Evolutionary conservation across 2,113 vertebrate species (phyloP).

Genomic region (Nothobranchius kuhntae): DNA sequence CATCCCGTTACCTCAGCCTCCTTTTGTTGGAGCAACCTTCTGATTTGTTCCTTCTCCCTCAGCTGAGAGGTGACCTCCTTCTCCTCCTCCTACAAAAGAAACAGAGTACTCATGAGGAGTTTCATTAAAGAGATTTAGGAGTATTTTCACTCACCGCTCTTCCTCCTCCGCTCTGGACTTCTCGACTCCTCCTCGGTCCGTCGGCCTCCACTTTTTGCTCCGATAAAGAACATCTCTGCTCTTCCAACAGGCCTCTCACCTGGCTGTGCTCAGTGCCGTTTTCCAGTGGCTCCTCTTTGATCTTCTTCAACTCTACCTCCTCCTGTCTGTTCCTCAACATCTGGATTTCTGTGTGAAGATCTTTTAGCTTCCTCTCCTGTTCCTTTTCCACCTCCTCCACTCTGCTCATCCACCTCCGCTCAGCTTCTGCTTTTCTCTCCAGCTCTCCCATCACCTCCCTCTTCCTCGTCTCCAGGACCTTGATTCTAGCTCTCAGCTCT

Average conservation of each 20-base stretch:
- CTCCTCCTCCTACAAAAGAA: slow-evolving; percentile 35
- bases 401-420: slow-evolving; percentile 26
- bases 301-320: slow-evolving; percentile 8
- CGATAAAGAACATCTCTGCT: slow-evolving; percentile 33
- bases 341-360: slow-evolving; percentile 7
- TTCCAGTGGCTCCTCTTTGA: slow-evolving; percentile 5
- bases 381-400: slow-evolving; percentile 24
- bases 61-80: slow-evolving; percentile 9
- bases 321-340: slow-evolving; percentile 1
- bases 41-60: slow-evolving; percentile 32
- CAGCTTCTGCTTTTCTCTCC: slow-evolving; percentile 11
- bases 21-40: slow-evolving; percentile 40
- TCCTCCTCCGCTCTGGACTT: not conserved
- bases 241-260: slow-evolving; percentile 41
- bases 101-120: not conserved
- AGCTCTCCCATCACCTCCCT: slow-evolving; percentile 39
- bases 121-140: not conserved
- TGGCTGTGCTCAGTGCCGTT: slow-evolving; percentile 15
- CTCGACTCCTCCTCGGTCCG: not conserved
- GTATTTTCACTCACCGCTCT: not conserved
- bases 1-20: slow-evolving; percentile 42
- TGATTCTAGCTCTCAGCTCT: slow-evolving; percentile 50
- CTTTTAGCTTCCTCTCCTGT: slow-evolving; percentile 14
- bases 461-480: slow-evolving; percentile 48
- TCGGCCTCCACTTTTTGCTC: slow-evolving; percentile 7